phyloP scores from a whole-genome alignment of 2,113 vertebrate genomes.

The Rafetus swinhoei region DNA sequence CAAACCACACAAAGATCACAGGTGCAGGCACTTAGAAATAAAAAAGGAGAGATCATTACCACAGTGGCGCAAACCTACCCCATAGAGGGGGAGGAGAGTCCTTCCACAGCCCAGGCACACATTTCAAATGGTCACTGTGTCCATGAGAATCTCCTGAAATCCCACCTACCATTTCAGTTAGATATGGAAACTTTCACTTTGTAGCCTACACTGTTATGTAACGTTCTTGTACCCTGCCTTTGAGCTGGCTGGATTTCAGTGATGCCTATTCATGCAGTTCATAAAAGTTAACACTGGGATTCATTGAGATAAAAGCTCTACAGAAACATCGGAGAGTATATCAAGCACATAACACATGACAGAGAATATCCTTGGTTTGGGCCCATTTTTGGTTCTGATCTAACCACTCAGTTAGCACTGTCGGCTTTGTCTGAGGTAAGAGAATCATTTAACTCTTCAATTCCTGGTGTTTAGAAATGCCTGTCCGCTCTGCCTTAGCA shows the following conservation, averaged over 20 bases:
- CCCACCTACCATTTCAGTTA: background rate
- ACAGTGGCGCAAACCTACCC: conserved; percentile 5
- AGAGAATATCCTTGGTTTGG: background rate
- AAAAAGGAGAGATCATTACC: background rate
- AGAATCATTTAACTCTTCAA: conserved; percentile 24
- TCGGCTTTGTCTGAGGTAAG: background rate
- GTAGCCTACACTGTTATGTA: background rate
- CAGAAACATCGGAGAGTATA: background rate
- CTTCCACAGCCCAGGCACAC: background rate
- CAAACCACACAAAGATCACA: background rate
- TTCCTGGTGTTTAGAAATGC: conserved; percentile 2
- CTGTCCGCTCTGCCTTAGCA: background rate
- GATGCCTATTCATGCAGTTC: background rate
- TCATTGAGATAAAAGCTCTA: background rate
- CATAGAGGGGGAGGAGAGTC: fast-evolving
- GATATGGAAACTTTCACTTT: background rate
- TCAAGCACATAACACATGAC: background rate
- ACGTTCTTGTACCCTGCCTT: background rate
- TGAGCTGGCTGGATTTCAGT: background rate
- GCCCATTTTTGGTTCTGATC: conserved; percentile 37
- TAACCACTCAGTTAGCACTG: conserved; percentile 25
- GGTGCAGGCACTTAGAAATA: background rate
- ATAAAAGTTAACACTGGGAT: background rate
- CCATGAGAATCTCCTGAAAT: background rate
- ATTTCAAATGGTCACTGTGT: background rate